Percentiles rank a stretch among this genome's conserved stretches.
These are phyloP conservation scores for Lepidiolamprologus cunningtoni DNA, from an alignment of 2,113 vertebrate species.

Conservation along the genomic window DNA sequence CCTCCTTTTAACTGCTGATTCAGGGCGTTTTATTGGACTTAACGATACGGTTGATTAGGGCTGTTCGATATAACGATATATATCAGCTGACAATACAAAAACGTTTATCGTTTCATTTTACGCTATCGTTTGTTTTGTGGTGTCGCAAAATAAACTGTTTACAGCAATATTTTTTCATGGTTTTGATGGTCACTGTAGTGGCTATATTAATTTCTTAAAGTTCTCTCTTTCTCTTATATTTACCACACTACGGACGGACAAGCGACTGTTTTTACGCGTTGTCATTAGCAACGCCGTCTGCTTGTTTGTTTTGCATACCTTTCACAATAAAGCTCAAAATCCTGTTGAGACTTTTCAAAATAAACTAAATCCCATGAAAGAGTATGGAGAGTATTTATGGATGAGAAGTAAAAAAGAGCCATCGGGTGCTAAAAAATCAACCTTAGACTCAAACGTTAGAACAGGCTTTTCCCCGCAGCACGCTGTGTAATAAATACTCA, in stretches of 20 bases:
- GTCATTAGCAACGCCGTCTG: accelerated
- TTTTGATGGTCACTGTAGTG: neutral
- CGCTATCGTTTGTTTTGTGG: neutral
- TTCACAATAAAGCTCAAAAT: too few species aligned
- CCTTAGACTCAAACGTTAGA: too few species aligned
- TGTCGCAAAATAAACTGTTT: neutral
- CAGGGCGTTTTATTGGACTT: neutral
- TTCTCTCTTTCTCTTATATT: neutral
- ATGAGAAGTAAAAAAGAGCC: too few species aligned
- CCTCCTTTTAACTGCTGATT: neutral
- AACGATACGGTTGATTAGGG: accelerated
- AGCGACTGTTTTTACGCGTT: neutral
- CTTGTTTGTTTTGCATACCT: too few species aligned
- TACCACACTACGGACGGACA: accelerated
- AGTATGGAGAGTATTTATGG: too few species aligned
- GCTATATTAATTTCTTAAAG: accelerated
- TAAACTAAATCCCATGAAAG: too few species aligned
- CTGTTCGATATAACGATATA: neutral
- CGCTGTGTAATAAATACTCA: too few species aligned
- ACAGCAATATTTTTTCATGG: accelerated
- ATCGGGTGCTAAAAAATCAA: too few species aligned
- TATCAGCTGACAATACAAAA: neutral
- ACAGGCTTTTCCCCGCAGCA: too few species aligned
- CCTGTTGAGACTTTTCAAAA: too few species aligned
- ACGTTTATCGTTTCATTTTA: neutral